phyloP scores from a whole-genome alignment of 2,888 invertebrate genomes.

The Nudaria mundana region DNA sequence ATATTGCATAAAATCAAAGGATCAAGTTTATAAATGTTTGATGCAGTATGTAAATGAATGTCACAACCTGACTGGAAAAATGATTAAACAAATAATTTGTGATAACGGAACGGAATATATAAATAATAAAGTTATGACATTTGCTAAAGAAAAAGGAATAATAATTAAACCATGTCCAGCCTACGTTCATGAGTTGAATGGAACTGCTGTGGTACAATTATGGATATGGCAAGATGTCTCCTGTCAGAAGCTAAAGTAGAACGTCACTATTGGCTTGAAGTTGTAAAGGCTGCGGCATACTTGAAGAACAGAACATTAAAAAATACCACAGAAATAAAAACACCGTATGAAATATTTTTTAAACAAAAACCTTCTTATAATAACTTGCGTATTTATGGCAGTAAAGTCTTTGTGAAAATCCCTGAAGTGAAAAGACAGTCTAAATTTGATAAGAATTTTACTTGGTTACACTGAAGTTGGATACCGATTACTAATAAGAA shows the following conservation, averaged over 20 bases:
- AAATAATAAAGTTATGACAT: background rate
- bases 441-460: constrained; percentile 6
- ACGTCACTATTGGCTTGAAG: constrained; percentile 30
- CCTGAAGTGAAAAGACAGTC: background rate
- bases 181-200: constrained; percentile 34
- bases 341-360: constrained; percentile 27
- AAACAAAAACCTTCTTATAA: constrained; percentile 24
- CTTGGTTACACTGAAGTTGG: constrained; percentile 3
- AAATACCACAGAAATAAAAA: constrained; percentile 33
- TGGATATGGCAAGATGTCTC: constrained; percentile 12
- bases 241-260: constrained; percentile 26
- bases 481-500: constrained; percentile 1
- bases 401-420: constrained; percentile 14
- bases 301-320: constrained; percentile 33
- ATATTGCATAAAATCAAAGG: background rate
- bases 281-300: constrained; percentile 33
- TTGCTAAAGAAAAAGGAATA: background rate
- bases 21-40: background rate
- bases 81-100: background rate
- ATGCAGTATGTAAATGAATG: background rate
- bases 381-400: constrained; percentile 32
- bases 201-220: constrained; percentile 27
- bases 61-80: background rate
- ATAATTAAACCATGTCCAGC: constrained; percentile 24
- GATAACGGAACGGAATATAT: constrained; percentile 21